phyloP scores from a whole-genome alignment of 2,797 vertebrate genomes.

The Crypturellus tataupa region DNA sequence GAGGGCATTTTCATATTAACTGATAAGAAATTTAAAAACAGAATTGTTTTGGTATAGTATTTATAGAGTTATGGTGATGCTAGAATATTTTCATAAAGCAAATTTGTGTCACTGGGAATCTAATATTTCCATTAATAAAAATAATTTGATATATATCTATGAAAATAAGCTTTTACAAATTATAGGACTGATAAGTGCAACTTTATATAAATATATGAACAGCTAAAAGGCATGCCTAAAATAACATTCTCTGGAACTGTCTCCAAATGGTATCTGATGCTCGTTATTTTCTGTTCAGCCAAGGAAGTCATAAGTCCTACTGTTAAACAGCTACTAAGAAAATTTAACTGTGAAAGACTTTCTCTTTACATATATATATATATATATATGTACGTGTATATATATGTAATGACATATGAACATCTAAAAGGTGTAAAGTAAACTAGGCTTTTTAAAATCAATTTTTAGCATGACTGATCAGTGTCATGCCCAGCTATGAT shows the following conservation, averaged over 20 bases:
- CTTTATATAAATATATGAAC: background rate
- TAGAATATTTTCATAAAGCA: background rate
- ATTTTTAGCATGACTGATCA: background rate
- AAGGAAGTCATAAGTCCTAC: background rate
- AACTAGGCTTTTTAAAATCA: background rate
- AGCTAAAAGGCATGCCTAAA: background rate
- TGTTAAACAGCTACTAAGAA: background rate
- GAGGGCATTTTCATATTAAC: background rate
- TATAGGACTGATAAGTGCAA: background rate
- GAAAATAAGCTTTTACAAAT: background rate
- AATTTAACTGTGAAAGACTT: background rate
- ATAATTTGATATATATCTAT: background rate
- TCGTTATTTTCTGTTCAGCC: background rate
- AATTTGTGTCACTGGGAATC: background rate
- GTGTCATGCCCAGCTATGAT: rapidly evolving
- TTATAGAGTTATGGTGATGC: background rate
- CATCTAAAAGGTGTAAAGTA: background rate
- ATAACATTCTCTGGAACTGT: background rate
- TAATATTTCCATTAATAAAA: background rate
- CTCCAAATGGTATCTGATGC: background rate
- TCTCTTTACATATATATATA: background rate
- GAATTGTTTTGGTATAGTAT: background rate
- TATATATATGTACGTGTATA: too few species aligned
- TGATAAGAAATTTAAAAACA: background rate
- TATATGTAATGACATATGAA: too few species aligned